Conservation (phyloP, 2,797 vertebrate genomes). For the Odontamblyopus lacepedii region DNA sequence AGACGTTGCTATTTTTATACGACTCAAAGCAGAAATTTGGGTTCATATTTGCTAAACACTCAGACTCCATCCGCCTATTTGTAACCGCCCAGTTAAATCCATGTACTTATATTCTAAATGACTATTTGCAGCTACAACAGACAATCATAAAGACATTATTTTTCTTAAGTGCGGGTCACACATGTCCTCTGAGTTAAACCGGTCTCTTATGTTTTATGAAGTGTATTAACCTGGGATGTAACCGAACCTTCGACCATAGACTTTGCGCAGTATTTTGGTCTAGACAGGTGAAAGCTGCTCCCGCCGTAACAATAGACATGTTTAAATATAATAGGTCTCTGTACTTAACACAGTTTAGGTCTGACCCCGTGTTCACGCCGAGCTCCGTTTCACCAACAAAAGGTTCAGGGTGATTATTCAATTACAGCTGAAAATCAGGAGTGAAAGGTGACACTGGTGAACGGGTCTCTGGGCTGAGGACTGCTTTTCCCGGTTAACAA, state of each 20-base stretch:
- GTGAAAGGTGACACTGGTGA: slow-evolving; percentile 61
- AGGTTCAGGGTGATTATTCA: slow-evolving; percentile 62
- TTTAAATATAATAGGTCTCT: slow-evolving; percentile 55
- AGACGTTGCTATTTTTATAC: too few species aligned
- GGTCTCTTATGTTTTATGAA: slow-evolving; percentile 55
- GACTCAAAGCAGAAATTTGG: too few species aligned
- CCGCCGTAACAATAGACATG: slow-evolving; percentile 62
- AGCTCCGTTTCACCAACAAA: slow-evolving; percentile 73
- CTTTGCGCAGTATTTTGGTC: slow-evolving; percentile 47
- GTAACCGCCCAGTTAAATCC: too few species aligned
- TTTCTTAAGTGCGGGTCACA: slow-evolving; percentile 9
- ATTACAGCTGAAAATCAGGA: slow-evolving; percentile 43
- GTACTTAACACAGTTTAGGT: slow-evolving; percentile 58
- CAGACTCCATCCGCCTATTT: too few species aligned
- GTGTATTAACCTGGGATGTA: slow-evolving; percentile 67
- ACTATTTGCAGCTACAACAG: too few species aligned
- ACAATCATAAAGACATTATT: too few species aligned
- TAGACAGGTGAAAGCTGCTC: slow-evolving; percentile 66
- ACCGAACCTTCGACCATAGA: slow-evolving; percentile 58
- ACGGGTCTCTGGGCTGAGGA: slow-evolving; percentile 30
- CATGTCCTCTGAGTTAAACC: slow-evolving; percentile 25
- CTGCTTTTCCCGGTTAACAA: slow-evolving; percentile 48
- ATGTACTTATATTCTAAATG: too few species aligned
- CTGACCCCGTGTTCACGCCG: slow-evolving; percentile 64
- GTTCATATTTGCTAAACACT: too few species aligned